Percentiles rank a stretch among this genome's conserved stretches.
phyloP scores from a whole-genome alignment of 2,113 vertebrate genomes.

The Dicaeum eximium region DNA sequence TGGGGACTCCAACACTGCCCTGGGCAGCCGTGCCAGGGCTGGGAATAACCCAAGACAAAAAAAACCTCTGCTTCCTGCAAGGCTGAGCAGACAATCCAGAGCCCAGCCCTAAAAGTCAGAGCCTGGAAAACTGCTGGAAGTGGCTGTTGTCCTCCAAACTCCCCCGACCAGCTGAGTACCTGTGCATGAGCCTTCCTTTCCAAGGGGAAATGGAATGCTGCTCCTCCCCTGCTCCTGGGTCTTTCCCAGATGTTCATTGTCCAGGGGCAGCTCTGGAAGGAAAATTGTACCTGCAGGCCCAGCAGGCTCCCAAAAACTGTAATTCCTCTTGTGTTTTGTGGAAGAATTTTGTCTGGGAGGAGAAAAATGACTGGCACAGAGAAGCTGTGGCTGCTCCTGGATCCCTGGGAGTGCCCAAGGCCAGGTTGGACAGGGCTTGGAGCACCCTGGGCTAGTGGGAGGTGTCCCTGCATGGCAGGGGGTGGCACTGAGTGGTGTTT shows the following conservation, averaged over 20 bases:
- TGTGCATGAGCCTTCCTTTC: neutral
- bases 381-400: neutral
- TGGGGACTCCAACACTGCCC: neutral
- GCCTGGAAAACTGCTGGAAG: neutral
- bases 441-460: fast-evolving
- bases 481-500: neutral
- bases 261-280: neutral
- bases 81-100: neutral
- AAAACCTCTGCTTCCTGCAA: neutral
- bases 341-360: neutral
- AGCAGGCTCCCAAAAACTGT: neutral
- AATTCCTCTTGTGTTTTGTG: neutral
- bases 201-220: neutral
- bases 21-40: neutral
- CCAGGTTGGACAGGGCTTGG: fast-evolving
- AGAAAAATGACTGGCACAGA: neutral
- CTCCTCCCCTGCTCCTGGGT: neutral
- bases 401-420: neutral
- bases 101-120: neutral
- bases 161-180: neutral
- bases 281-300: neutral
- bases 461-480: neutral
- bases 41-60: neutral
- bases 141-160: fast-evolving
- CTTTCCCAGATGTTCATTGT: neutral